Conservation (phyloP, 2,888 invertebrate species). For the Drosophila hamatofila region DNA sequence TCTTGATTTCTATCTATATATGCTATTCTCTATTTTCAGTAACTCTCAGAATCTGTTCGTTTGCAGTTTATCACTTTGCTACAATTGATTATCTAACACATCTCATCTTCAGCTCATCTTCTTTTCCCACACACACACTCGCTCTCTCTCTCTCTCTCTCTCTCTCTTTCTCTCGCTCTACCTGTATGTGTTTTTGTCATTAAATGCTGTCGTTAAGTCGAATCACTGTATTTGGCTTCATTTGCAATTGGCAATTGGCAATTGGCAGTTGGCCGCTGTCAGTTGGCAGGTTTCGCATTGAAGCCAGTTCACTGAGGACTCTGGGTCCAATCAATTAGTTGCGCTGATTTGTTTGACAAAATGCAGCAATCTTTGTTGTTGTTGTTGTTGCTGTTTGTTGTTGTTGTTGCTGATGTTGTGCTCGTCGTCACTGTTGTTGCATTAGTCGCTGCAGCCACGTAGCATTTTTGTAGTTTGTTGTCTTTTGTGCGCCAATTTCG, state of each 20-base stretch:
- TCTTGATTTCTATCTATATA: too few relatives aligned
- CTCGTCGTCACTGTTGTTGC: constrained; percentile 36
- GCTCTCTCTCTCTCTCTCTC: background rate
- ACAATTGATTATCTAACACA: background rate
- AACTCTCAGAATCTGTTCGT: background rate
- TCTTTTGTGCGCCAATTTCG: constrained; percentile 57
- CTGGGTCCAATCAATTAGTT: constrained; percentile 64
- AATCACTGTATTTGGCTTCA: constrained; percentile 46
- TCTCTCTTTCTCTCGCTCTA: background rate
- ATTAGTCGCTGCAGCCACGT: constrained; percentile 51
- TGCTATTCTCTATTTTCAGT: too few relatives aligned
- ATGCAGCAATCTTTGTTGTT: constrained; percentile 43
- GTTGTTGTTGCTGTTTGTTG: constrained; percentile 21
- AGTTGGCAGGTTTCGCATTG: constrained; percentile 20
- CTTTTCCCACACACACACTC: background rate
- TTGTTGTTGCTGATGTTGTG: constrained; percentile 21
- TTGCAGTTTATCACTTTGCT: background rate
- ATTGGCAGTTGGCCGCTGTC: constrained; percentile 1
- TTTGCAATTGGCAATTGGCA: constrained; percentile 20
- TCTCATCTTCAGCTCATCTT: background rate
- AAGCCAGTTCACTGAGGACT: constrained; percentile 19
- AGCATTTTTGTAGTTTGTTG: constrained; percentile 50
- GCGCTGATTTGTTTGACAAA: constrained; percentile 72
- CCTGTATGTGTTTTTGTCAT: constrained; percentile 19
- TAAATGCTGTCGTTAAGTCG: constrained; percentile 51